phyloP scores from a whole-genome alignment of 2,888 invertebrate genomes.

The Macrosiphum euphorbiae region DNA sequence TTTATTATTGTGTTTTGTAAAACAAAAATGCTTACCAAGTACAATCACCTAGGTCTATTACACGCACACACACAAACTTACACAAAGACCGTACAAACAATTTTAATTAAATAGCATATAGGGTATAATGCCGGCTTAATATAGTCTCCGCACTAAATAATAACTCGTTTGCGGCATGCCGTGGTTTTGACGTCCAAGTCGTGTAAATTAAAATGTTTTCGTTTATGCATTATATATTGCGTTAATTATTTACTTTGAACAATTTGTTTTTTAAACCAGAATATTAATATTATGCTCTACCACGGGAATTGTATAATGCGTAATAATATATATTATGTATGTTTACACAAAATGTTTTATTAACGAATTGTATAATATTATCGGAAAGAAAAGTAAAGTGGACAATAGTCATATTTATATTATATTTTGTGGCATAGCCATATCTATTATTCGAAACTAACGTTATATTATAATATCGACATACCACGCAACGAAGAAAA shows the following conservation, averaged over 20 bases:
- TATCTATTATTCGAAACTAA: neutral
- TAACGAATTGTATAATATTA: neutral
- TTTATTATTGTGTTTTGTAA: neutral
- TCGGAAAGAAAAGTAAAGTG: neutral
- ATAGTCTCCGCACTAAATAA: neutral
- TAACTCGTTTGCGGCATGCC: neutral
- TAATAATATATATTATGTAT: neutral
- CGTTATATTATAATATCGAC: neutral
- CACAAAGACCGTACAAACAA: neutral
- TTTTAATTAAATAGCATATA: neutral
- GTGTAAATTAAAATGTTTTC: neutral
- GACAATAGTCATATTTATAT: neutral
- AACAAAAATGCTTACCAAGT: neutral
- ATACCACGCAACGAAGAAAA: neutral
- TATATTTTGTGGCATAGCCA: neutral
- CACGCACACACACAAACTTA: neutral
- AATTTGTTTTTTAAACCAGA: neutral
- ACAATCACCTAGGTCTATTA: neutral
- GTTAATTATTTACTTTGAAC: neutral
- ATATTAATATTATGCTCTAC: neutral
- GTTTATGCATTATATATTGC: neutral
- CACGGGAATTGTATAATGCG: neutral
- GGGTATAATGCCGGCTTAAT: neutral
- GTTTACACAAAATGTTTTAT: neutral
- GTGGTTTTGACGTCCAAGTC: slow-evolving; percentile 4